These are phyloP conservation scores for Montifringilla adamsi DNA, from an alignment of 2,113 vertebrate genomes.

Conservation along the genomic window DNA sequence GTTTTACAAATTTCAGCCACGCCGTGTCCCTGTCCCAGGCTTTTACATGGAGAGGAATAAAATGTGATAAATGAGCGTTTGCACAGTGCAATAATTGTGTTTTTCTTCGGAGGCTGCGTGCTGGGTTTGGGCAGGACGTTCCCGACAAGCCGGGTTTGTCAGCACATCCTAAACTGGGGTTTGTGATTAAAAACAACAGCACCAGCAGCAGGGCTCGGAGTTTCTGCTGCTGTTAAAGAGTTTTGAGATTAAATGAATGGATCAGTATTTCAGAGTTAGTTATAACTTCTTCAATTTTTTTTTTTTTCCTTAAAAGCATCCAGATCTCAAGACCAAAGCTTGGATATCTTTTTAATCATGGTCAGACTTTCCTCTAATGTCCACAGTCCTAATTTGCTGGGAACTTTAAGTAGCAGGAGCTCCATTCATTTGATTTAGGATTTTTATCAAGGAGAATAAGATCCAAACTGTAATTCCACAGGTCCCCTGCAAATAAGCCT, in stretches of 20 bases:
- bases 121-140: neutral
- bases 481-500: neutral
- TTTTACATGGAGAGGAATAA: neutral
- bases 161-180: neutral
- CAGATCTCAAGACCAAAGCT: neutral
- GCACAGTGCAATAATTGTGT: neutral
- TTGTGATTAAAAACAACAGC: neutral
- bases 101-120: neutral
- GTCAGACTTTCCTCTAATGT: neutral
- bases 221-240: neutral
- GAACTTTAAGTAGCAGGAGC: neutral
- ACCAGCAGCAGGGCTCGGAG: neutral
- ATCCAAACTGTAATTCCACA: neutral
- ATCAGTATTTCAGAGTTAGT: neutral
- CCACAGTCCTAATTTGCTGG: neutral
- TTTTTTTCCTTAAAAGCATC: neutral
- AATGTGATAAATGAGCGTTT: neutral
- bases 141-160: neutral
- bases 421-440: neutral
- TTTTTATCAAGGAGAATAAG: constrained; percentile 1
- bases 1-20: neutral
- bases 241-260: neutral
- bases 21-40: neutral
- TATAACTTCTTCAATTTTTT: neutral
- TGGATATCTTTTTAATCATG: neutral